Conservation (phyloP, 2,797 vertebrate species). For the Sebastes diploproa region DNA sequence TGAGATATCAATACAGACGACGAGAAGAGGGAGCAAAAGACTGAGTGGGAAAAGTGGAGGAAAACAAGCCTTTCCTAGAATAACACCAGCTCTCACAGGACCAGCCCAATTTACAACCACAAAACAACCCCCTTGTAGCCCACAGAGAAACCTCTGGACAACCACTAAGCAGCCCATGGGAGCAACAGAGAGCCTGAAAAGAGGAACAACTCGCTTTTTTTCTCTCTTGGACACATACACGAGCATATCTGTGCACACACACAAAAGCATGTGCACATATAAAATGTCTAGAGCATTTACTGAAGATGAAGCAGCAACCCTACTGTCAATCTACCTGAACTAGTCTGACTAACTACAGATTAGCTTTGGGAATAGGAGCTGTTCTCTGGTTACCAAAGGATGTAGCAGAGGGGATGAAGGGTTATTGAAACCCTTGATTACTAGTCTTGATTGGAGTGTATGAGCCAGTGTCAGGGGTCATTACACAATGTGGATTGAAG, state of each 20-base stretch:
- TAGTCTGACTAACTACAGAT: conserved; percentile 53
- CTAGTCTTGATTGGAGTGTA: conserved; percentile 22
- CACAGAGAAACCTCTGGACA: conserved; percentile 71
- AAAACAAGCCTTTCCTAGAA: conserved; percentile 77
- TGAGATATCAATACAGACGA: conserved; percentile 61
- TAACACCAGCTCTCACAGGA: conserved; percentile 75
- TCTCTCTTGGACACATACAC: background rate
- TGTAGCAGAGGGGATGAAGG: background rate
- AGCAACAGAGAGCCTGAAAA: conserved; percentile 43
- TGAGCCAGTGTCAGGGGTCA: conserved; percentile 18
- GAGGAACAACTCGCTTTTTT: conserved; percentile 1
- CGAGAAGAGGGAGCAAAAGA: conserved; percentile 40
- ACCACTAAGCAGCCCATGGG: conserved; percentile 64
- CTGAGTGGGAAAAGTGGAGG: conserved; percentile 50
- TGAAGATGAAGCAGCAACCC: background rate
- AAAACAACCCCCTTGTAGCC: conserved; percentile 75
- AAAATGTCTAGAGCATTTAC: conserved; percentile 29
- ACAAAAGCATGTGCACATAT: background rate
- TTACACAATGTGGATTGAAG: conserved; percentile 8
- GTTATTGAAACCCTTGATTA: conserved; percentile 42
- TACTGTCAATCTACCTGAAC: conserved; percentile 32
- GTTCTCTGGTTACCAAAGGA: conserved; percentile 23
- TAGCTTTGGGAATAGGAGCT: conserved; percentile 54
- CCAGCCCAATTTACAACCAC: conserved; percentile 78
- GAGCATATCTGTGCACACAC: background rate